phyloP scores from a whole-genome alignment of 2,797 vertebrate genomes.

The Brachyalestes nurse region DNA sequence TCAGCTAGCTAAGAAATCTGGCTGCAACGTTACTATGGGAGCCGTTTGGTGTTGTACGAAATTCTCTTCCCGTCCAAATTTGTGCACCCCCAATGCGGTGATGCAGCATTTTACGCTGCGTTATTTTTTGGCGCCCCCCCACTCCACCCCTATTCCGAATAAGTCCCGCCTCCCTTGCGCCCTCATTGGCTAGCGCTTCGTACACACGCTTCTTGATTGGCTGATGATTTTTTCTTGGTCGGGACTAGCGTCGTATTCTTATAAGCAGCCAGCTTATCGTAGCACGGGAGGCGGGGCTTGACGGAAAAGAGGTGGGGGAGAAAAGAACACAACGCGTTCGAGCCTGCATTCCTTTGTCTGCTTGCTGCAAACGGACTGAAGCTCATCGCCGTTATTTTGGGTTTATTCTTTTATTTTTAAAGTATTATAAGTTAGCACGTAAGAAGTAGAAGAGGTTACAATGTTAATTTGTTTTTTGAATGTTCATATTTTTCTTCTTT shows the following conservation, averaged over 20 bases:
- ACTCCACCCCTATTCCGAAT: slow-evolving; percentile 38
- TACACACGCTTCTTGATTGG: neutral
- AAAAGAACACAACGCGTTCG: slow-evolving; percentile 11
- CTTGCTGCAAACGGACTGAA: neutral
- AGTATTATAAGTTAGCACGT: too few species aligned
- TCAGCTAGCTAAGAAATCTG: too few species aligned
- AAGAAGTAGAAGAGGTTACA: too few species aligned
- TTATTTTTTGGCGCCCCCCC: slow-evolving; percentile 50
- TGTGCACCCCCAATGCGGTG: slow-evolving; percentile 60
- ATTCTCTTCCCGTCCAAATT: slow-evolving; percentile 6
- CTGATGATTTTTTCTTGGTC: neutral
- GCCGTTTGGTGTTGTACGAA: neutral
- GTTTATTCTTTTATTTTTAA: too few species aligned
- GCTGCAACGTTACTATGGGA: neutral
- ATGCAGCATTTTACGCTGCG: slow-evolving; percentile 71
- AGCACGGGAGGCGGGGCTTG: neutral
- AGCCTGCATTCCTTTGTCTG: slow-evolving; percentile 37
- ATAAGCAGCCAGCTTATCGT: neutral
- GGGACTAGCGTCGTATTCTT: neutral
- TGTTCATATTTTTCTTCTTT: too few species aligned
- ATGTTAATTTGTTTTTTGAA: too few species aligned
- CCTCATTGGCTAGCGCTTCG: neutral
- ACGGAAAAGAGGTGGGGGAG: neutral
- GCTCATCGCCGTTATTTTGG: neutral
- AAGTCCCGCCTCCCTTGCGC: neutral